Percentiles rank a stretch among this genome's conserved stretches.
Evolutionary conservation across 2,797 vertebrate species (phyloP).

Genomic region (Sparidentex hasta): DNA sequence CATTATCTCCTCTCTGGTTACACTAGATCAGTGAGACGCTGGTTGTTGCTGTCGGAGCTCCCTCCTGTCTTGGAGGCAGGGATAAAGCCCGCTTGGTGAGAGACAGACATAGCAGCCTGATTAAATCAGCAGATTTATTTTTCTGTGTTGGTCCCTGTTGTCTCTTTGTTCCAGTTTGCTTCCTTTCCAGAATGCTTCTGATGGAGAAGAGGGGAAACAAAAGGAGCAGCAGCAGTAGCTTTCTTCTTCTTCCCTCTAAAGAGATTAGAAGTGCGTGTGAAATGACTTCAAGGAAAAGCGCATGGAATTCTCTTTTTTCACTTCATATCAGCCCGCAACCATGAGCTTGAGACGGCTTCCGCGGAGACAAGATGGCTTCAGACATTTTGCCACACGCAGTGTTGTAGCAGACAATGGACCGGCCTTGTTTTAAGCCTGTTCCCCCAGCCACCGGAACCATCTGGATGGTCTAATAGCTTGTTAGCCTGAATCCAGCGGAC

Average conservation of each 20-base stretch:
- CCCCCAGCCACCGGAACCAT: slow-evolving; percentile 58
- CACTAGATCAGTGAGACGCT: slow-evolving; percentile 56
- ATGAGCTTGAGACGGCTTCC: slow-evolving; percentile 64
- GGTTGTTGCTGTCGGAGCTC: slow-evolving; percentile 37
- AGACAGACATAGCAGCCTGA: slow-evolving; percentile 68
- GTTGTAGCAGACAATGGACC: slow-evolving; percentile 59
- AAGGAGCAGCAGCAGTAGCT: slow-evolving; percentile 67
- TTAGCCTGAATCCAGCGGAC: slow-evolving; percentile 61
- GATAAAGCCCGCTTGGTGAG: slow-evolving; percentile 57
- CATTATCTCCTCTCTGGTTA: slow-evolving; percentile 62
- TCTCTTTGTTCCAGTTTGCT: slow-evolving; percentile 80
- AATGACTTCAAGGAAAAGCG: slow-evolving; percentile 79
- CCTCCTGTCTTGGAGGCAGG: slow-evolving; percentile 59
- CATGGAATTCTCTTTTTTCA: slow-evolving; percentile 60
- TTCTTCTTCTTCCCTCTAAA: slow-evolving; percentile 73
- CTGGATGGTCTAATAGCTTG: slow-evolving; percentile 72
- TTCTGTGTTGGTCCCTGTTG: slow-evolving; percentile 69
- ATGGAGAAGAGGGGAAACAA: slow-evolving; percentile 66
- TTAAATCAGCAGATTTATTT: slow-evolving; percentile 82
- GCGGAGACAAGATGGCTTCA: slow-evolving; percentile 63
- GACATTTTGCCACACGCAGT: slow-evolving; percentile 68
- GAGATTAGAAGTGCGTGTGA: slow-evolving; percentile 81
- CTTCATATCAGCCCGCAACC: slow-evolving; percentile 70
- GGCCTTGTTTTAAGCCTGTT: slow-evolving; percentile 57
- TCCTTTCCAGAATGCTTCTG: slow-evolving; percentile 71